A percentile compares a stretch with the other conserved stretches of the same genome.
These are phyloP conservation scores for Ricordea florida DNA, from an alignment of 92 coral and sea anemone genomes.

Conservation along the genomic window DNA sequence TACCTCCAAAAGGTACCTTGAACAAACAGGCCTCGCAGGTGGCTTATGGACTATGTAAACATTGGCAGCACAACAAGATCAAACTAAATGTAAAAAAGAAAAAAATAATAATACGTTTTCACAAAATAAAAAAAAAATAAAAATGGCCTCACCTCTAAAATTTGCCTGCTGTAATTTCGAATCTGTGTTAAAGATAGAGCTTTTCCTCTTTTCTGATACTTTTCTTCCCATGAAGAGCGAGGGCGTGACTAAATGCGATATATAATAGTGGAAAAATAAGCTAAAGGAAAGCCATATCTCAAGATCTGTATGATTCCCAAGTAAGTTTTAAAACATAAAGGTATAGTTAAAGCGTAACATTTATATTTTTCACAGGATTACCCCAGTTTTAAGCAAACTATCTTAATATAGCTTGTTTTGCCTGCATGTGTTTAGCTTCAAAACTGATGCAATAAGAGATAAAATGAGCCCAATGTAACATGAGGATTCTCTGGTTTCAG, in stretches of 20 bases:
- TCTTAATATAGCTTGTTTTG: no score
- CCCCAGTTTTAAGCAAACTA: no score
- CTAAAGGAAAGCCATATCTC: no score
- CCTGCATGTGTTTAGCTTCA: no score
- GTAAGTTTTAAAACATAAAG: no score
- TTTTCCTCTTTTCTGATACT: conserved; percentile 82
- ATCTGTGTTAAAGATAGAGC: conserved; percentile 62
- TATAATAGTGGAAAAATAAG: background rate
- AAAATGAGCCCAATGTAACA: no score
- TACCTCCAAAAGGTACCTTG: background rate
- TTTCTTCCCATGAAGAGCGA: conserved; percentile 70
- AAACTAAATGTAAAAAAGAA: background rate
- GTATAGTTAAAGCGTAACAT: no score
- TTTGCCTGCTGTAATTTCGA: conserved; percentile 87
- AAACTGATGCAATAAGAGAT: no score
- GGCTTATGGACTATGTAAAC: no score
- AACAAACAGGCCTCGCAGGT: background rate
- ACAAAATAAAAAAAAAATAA: background rate
- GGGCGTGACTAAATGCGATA: conserved; percentile 67
- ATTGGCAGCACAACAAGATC: background rate
- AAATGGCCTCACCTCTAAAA: conserved; percentile 75
- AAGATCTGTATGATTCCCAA: no score
- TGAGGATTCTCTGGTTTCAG: no score
- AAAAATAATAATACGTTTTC: background rate
- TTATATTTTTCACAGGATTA: no score